Conservation (phyloP, 2,888 invertebrate genomes). For the Platerodrilus igneus region DNA sequence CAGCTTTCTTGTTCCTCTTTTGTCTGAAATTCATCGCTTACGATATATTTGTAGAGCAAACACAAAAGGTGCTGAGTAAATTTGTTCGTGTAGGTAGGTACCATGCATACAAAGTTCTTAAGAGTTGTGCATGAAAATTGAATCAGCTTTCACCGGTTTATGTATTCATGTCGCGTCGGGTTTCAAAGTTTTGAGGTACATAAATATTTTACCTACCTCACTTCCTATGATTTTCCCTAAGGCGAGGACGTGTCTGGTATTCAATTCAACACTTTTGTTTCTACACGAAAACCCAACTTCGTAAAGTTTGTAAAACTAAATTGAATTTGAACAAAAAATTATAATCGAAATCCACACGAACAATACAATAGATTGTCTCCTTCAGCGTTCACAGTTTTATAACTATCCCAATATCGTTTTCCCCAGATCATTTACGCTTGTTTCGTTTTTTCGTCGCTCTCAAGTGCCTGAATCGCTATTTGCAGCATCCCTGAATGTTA, state of each 20-base stretch:
- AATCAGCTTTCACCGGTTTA: conserved; percentile 16
- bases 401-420: conserved; percentile 15
- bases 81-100: conserved; percentile 11
- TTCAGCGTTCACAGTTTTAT: conserved; percentile 9
- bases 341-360: too few relatives aligned
- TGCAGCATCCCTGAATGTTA: conserved; percentile 17
- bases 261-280: conserved; percentile 11
- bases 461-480: conserved; percentile 16
- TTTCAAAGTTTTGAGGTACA: conserved; percentile 19
- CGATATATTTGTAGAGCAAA: too few relatives aligned
- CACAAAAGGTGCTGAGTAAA: conserved; percentile 7
- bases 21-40: too few relatives aligned
- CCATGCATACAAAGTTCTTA: conserved; percentile 11
- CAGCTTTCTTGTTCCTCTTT: too few relatives aligned
- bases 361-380: conserved; percentile 8
- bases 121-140: conserved; percentile 12
- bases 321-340: conserved; percentile 9
- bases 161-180: conserved; percentile 16
- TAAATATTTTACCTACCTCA: conserved; percentile 21
- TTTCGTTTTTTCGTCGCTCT: conserved; percentile 14
- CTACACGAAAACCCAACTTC: conserved; percentile 7
- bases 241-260: conserved; percentile 16
- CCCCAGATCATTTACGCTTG: conserved; percentile 11
- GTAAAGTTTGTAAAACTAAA: conserved; percentile 10
- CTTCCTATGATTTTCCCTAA: conserved; percentile 19